A percentile compares a stretch with the other conserved stretches of the same genome.
These are phyloP conservation scores for Zygaena filipendulae DNA, from an alignment of 2,888 invertebrate genomes.

Conservation along the genomic window DNA sequence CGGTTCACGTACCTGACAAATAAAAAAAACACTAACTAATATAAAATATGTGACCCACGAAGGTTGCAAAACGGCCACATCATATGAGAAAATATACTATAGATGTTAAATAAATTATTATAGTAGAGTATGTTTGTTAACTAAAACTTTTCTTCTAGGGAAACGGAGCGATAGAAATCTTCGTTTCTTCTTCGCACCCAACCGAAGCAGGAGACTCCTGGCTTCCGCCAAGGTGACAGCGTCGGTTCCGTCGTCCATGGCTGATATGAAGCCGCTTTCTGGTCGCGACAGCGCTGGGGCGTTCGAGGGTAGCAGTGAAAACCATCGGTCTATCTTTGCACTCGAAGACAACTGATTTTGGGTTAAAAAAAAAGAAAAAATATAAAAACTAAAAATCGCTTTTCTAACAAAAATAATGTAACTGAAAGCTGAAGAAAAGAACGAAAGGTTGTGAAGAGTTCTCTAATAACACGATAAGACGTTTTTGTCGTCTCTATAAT, in stretches of 20 bases:
- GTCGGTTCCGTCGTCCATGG: slow-evolving; percentile 65
- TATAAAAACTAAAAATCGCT: slow-evolving; percentile 17
- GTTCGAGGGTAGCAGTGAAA: slow-evolving; percentile 72
- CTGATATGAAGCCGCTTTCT: slow-evolving; percentile 82
- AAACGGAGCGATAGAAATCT: slow-evolving; percentile 75
- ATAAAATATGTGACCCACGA: too few species aligned
- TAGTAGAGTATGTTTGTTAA: slow-evolving; percentile 51
- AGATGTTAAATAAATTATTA: too few species aligned
- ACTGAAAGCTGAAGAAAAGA: too few species aligned
- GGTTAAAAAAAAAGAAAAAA: slow-evolving; percentile 16
- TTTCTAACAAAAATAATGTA: too few species aligned
- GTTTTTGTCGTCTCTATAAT: too few species aligned
- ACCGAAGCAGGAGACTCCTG: slow-evolving; percentile 73
- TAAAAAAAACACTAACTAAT: too few species aligned
- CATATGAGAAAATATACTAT: too few species aligned
- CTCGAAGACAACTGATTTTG: slow-evolving; percentile 81
- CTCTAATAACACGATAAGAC: too few species aligned
- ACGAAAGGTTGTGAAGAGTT: too few species aligned
- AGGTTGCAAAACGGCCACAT: too few species aligned
- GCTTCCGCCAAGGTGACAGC: slow-evolving; percentile 74
- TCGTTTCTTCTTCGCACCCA: slow-evolving; percentile 76
- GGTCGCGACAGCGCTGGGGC: slow-evolving; percentile 75
- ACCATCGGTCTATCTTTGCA: slow-evolving; percentile 86
- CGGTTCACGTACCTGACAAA: too few species aligned
- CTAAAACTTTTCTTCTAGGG: slow-evolving; percentile 78